phyloP scores from a whole-genome alignment of 1,140 invertebrate genomes.

The Alviniconcha marisindica region DNA sequence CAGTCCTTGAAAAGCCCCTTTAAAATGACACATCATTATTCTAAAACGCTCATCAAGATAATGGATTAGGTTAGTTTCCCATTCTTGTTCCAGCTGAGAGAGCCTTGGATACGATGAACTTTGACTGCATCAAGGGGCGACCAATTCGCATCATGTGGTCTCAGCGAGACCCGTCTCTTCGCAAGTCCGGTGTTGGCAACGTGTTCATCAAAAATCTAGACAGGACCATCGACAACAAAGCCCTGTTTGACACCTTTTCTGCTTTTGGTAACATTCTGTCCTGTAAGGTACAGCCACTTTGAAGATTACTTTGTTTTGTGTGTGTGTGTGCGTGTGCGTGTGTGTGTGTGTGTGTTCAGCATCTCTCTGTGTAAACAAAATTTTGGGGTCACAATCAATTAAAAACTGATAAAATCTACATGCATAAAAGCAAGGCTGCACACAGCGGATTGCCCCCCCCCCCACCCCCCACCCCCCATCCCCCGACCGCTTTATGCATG shows the following conservation, averaged over 20 bases:
- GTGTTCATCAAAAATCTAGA: constrained; percentile 99
- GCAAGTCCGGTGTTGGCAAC: constrained; percentile 99
- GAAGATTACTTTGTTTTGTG: no score
- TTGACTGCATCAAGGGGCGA: constrained; percentile 97
- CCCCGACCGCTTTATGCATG: no score
- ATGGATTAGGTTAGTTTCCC: no score
- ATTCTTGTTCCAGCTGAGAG: constrained; percentile 89
- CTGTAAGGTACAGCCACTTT: constrained; percentile 89
- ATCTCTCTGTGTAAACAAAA: no score
- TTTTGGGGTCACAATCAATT: no score
- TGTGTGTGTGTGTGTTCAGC: constrained; percentile 8
- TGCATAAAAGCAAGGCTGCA: no score
- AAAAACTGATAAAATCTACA: no score
- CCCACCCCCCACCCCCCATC: no score
- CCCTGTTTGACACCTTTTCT: constrained; percentile 99
- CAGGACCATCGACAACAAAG: constrained; percentile 99
- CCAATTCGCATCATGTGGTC: constrained; percentile 99
- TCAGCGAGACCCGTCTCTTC: constrained; percentile 97
- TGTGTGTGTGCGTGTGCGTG: constrained; percentile 2
- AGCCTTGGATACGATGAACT: constrained; percentile 99
- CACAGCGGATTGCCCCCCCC: no score
- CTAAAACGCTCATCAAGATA: no score
- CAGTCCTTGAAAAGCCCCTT: no score
- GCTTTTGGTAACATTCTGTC: constrained; percentile 99
- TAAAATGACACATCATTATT: no score